Evolutionary conservation across 2,888 invertebrate genomes (phyloP).

Genomic region (Caenorhabditis sp.): DNA sequence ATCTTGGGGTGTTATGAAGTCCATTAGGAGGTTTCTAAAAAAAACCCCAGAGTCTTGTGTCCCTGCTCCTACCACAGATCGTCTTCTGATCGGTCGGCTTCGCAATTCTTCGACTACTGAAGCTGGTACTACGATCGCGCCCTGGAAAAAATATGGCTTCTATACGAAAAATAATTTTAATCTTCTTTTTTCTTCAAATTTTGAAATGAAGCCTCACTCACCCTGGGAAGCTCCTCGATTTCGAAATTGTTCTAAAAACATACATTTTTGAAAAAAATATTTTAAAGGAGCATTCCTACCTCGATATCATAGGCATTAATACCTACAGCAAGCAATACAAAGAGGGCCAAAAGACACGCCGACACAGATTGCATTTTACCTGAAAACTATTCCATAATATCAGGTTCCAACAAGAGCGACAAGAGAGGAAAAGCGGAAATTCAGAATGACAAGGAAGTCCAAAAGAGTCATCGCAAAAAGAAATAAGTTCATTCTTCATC

Average conservation of each 20-base stretch:
- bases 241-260: slow-evolving; percentile 34
- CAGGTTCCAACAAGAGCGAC: not conserved
- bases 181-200: too few relatives aligned
- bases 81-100: not conserved
- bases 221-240: slow-evolving; percentile 9
- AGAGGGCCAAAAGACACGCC: slow-evolving; percentile 30
- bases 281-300: not conserved
- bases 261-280: too few relatives aligned
- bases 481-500: slow-evolving; percentile 1
- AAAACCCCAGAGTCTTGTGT: too few relatives aligned
- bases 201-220: too few relatives aligned
- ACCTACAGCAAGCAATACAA: slow-evolving; percentile 15
- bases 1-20: too few relatives aligned
- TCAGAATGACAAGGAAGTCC: not conserved
- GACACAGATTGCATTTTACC: slow-evolving; percentile 38
- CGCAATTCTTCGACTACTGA: not conserved
- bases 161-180: not conserved
- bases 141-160: not conserved
- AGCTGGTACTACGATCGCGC: not conserved
- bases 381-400: too few relatives aligned
- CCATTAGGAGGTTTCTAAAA: too few relatives aligned
- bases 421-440: not conserved
- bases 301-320: slow-evolving; percentile 16
- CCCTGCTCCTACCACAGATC: not conserved
- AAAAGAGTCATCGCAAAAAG: not conserved